Base-by-base conservation (phyloP, 1,140 invertebrate genomes). In the Papilio aristodemus region DNA sequence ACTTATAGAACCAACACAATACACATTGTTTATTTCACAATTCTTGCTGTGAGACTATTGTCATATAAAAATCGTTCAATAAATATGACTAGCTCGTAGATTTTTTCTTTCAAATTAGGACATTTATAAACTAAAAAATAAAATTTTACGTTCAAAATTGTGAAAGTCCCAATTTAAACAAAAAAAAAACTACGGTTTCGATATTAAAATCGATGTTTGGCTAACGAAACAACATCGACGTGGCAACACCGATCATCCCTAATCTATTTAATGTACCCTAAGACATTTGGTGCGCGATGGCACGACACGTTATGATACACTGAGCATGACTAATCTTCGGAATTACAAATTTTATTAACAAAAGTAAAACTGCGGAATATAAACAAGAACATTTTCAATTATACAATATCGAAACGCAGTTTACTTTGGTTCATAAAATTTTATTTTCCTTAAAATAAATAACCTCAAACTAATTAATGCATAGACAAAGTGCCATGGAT, bases 281-380 rank as follows among this genome's bases (percentile, higher is more conserved):
- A 76, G 73, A 77, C 68, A 79, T 79, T 77, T 80, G 78, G 76
- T 79, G 80, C 80, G 71, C 78, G 22, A 82, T 82, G 80, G 80
- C 80, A 82, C 80, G 68, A 59, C 71, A 78, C 70, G 68, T 70
- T 77, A 73, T n/a, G n/a, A n/a, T n/a, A n/a, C n/a, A 71, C 69
- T 76, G 75, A 76, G 75, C 73, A 72, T 75, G 68, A 81, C 74
- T 77, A 75, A 75, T 68, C 59, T 27, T 19, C 5, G 37, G 11
- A 17, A 25, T 41, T 27, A 14, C 0, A 14, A 64, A 25, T 25
- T 63, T 63, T 25, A 19, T 4, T 25, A 63, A 63, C 17, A 19
- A 43, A 19, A 46, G 14, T 50, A 50, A 22, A 22, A n/a, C 7
- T 43, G 41, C n/a, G 5, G 14, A 14, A 43, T 43, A 41, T 41